These are phyloP conservation scores for Trichosurus vulpecula DNA, from an alignment of 2,797 vertebrate genomes.

Conservation along the genomic window DNA sequence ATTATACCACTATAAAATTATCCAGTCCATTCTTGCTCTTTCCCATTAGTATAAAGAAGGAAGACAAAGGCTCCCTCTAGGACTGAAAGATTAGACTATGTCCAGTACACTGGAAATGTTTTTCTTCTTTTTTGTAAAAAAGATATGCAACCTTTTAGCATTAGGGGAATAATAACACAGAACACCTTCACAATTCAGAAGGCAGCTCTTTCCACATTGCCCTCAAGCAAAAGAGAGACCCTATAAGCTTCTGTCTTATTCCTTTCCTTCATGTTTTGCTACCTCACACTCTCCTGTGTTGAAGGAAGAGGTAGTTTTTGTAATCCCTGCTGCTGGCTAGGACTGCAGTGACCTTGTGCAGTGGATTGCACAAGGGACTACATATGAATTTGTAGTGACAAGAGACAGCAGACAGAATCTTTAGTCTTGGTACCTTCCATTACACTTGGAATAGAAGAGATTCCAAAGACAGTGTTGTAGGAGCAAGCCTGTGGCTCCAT, in stretches of 20 bases:
- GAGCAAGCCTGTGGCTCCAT: not conserved
- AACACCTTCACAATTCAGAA: not conserved
- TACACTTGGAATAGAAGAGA: not conserved
- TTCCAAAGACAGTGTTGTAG: not conserved
- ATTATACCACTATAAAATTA: not conserved
- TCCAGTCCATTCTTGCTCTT: not conserved
- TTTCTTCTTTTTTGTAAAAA: not conserved
- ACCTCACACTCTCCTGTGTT: not conserved
- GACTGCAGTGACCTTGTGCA: not conserved
- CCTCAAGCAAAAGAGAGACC: not conserved
- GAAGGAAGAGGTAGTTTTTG: not conserved
- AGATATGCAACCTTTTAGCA: not conserved
- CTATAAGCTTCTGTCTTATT: not conserved
- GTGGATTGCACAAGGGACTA: not conserved
- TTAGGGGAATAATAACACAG: not conserved
- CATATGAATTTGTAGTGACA: not conserved
- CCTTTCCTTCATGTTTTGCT: not conserved
- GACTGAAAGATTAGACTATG: not conserved
- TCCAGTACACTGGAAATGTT: not conserved
- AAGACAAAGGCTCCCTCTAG: not conserved
- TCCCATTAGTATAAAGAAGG: not conserved
- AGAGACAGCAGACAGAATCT: not conserved
- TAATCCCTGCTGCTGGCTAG: not conserved
- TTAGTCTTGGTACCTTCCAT: not conserved
- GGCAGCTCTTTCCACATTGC: not conserved